Percentiles rank a stretch among this genome's conserved stretches.
Evolutionary conservation across 2,888 invertebrate genomes (phyloP).

Genomic region (Rugalucina vietnamica): DNA sequence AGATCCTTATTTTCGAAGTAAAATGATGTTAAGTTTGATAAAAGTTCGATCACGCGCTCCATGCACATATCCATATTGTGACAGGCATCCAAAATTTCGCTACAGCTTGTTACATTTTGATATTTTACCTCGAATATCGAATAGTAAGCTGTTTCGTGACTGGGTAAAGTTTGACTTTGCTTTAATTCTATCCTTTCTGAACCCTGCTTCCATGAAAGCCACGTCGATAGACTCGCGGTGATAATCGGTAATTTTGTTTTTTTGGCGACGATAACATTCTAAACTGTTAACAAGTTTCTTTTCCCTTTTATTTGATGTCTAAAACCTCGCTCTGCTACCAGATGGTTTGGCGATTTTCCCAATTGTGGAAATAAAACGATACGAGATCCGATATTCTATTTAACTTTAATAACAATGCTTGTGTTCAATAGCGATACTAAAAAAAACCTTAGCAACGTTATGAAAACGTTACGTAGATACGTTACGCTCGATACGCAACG

Average conservation of each 20-base stretch:
- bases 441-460: not conserved
- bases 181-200: not conserved
- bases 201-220: not conserved
- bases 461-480: not conserved
- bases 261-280: not conserved
- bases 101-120: not conserved
- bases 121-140: not conserved
- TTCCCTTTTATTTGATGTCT: conserved; percentile 15
- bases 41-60: not conserved
- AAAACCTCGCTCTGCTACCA: conserved; percentile 36
- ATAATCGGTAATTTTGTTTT: not conserved
- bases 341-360: not conserved
- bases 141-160: not conserved
- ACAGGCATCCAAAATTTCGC: not conserved
- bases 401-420: not conserved
- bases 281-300: not conserved
- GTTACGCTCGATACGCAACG: no score
- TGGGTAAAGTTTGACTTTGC: conserved; percentile 7
- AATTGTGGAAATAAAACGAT: not conserved
- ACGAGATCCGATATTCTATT: not conserved
- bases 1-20: not conserved
- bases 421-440: not conserved
- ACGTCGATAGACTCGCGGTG: not conserved
- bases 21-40: not conserved
- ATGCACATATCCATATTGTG: not conserved